Evolutionary conservation across 2,113 vertebrate species (phyloP), one percentile per base, ranked within the genome.

Genomic region (Paramisgurnus dabryanus): DNA sequence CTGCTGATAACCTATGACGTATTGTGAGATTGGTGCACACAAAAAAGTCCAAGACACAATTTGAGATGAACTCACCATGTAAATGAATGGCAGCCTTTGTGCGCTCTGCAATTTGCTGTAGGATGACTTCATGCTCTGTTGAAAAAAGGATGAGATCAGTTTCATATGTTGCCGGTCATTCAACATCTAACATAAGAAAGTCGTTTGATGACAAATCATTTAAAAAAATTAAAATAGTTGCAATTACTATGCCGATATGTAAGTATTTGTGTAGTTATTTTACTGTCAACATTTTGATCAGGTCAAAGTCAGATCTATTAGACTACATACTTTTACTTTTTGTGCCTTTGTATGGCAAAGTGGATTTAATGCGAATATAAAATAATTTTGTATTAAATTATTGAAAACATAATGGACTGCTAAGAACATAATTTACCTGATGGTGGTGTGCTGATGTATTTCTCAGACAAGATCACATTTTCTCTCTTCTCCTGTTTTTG

Each of bases 11-110:
- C 72, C 72, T 64, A 4, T 76, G 75, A 77, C 27, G 47, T 63
- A 8, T 39, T 75, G 7, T 17, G 45, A 61, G 6, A 18, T 4
- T 11, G 2, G 7, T 6, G 22, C 27, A 4, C 65, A 69, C 39
- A 75, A 17, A 41, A 41, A 81, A 39, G 67, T 72, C 58, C 18
- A 61, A 68, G 41, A 47, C 43, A 60, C 3, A 9, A 18, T 17
- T 27, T 61, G 47, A 57, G 18, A 47, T 66, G 13, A 73, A 86
- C 90, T 92, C 89, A 94, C 93, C 91, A 83, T 90, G 90, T 12
- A 93, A 80, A 67, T 93, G 93, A 79, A 94, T 93, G 78, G 91
- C 93, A 47, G 91, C 90, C 70, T 91, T 92, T 73, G 89, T 84
- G 39, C 78, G 89, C 79, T 78, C 88, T 76, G 85, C 84, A 61